Percentiles rank a stretch among this genome's conserved stretches.
phyloP scores from a whole-genome alignment of 2,113 vertebrate species.

The Pseudolaguvia tuberculata region DNA sequence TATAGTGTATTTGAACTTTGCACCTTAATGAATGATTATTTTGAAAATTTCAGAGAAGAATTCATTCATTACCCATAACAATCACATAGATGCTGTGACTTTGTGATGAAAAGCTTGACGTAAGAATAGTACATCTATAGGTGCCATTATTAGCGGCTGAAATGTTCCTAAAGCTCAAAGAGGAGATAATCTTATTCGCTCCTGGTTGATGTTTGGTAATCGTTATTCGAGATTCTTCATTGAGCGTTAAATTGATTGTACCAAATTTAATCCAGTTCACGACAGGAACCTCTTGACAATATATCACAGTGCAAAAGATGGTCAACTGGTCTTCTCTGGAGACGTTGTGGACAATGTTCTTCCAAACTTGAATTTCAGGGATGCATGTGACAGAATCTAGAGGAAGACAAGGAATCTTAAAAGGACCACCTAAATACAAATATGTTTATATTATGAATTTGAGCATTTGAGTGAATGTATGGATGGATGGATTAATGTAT shows the following conservation, averaged over 20 bases:
- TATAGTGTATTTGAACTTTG: too few species aligned
- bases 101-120: not conserved
- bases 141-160: not conserved
- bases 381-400: not conserved
- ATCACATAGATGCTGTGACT: slow-evolving; percentile 23
- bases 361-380: slow-evolving; percentile 13
- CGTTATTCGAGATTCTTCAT: not conserved
- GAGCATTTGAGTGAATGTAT: too few species aligned
- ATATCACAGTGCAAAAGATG: slow-evolving; percentile 17
- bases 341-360: not conserved
- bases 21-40: not conserved
- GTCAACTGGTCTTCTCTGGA: not conserved
- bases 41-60: not conserved
- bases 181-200: not conserved
- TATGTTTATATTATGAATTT: not conserved
- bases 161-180: slow-evolving; percentile 2
- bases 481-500: too few species aligned
- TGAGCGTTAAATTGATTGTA: not conserved
- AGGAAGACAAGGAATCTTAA: not conserved
- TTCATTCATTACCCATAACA: slow-evolving; percentile 22
- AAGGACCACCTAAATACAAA: not conserved
- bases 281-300: slow-evolving; percentile 6
- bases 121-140: not conserved
- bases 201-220: not conserved
- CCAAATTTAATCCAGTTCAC: slow-evolving; percentile 16